These are phyloP conservation scores for Calyptomena viridis DNA, from an alignment of 2,113 vertebrate genomes.

Conservation along the genomic window DNA sequence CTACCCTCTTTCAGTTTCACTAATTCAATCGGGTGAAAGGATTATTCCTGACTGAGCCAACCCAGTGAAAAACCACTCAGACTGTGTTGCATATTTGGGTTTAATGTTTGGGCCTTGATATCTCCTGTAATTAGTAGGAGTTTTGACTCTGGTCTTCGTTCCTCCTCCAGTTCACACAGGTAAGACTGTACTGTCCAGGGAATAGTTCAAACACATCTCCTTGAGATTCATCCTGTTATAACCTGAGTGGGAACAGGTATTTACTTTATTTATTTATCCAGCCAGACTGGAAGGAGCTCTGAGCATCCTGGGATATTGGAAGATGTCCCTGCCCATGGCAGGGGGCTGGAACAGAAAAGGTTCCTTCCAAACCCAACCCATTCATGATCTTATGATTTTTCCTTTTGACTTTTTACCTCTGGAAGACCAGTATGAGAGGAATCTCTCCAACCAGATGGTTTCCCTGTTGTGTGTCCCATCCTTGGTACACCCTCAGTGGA, in stretches of 20 bases:
- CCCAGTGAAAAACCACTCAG: fast-evolving
- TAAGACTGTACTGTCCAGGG: not conserved
- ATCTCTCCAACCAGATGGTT: not conserved
- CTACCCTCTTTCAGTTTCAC: not conserved
- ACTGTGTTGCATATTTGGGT: not conserved
- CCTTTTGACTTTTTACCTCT: not conserved
- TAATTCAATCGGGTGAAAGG: not conserved
- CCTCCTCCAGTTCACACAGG: not conserved
- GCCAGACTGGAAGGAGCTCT: not conserved
- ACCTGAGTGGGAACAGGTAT: not conserved
- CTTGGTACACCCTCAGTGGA: fast-evolving
- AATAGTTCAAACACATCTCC: not conserved
- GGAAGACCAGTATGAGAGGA: not conserved
- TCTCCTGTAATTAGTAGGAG: not conserved
- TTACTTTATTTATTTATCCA: not conserved
- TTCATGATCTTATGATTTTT: not conserved
- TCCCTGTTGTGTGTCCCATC: not conserved
- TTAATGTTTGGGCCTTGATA: not conserved
- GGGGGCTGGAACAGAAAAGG: not conserved
- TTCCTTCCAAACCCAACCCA: not conserved
- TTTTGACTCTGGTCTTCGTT: not conserved
- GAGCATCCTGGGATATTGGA: not conserved
- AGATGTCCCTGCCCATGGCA: not conserved
- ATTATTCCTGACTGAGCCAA: not conserved
- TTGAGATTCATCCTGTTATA: not conserved